These are phyloP conservation scores for Sebastes kiyomatsui DNA, from an alignment of 2,797 vertebrate species.

Conservation along the genomic window DNA sequence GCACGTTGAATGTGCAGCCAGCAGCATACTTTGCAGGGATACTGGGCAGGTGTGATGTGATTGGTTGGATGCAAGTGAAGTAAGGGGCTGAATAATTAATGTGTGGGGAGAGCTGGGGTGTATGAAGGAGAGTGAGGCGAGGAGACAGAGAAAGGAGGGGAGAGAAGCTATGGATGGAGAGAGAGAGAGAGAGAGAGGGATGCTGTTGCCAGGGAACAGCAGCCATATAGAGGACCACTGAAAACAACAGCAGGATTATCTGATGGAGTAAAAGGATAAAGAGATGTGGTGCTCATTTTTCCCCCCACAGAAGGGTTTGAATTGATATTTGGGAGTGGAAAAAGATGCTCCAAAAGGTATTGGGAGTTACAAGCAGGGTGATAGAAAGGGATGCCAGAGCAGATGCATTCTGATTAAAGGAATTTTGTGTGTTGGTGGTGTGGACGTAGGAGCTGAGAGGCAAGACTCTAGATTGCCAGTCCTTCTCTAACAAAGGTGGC, in stretches of 20 bases:
- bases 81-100: conserved; percentile 60
- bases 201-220: conserved; percentile 82
- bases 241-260: conserved; percentile 59
- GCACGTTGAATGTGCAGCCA: background rate
- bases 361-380: conserved; percentile 10
- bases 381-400: conserved; percentile 46
- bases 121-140: conserved; percentile 32
- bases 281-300: conserved; percentile 20
- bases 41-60: conserved; percentile 33
- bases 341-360: conserved; percentile 24
- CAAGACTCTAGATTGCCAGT: conserved; percentile 59
- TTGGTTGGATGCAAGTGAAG: conserved; percentile 55
- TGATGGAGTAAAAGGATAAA: conserved; percentile 38
- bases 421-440: conserved; percentile 59
- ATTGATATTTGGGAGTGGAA: conserved; percentile 16
- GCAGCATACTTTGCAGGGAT: background rate
- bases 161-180: conserved; percentile 51
- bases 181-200: conserved; percentile 45
- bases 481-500: conserved; percentile 69
- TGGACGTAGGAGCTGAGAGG: conserved; percentile 47
- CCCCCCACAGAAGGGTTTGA: conserved; percentile 1
- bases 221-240: conserved; percentile 59
- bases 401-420: conserved; percentile 70
- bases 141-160: conserved; percentile 42
- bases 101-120: conserved; percentile 27